These are phyloP conservation scores for Marisa cornuarietis DNA, from an alignment of 1,140 invertebrate species.

Conservation along the genomic window DNA sequence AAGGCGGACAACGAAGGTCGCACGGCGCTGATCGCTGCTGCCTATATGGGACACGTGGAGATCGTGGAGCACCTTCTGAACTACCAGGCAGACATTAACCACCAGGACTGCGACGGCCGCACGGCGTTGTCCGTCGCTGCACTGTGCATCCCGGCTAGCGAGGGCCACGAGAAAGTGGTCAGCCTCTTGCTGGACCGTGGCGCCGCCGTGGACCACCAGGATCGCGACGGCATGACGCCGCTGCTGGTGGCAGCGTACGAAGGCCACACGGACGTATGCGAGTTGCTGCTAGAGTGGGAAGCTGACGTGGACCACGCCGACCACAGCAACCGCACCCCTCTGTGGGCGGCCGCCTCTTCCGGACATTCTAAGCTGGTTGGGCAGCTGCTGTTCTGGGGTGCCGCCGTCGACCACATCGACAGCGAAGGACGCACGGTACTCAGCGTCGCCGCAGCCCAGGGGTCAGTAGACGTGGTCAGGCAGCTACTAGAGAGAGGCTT, in stretches of 20 bases:
- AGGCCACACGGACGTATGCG: constrained; percentile 78
- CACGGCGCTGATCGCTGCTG: constrained; percentile 70
- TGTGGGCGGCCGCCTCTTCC: constrained; percentile 84
- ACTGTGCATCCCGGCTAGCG: constrained; percentile 75
- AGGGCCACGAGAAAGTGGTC: constrained; percentile 69
- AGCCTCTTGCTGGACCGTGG: constrained; percentile 78
- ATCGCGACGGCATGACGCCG: constrained; percentile 93
- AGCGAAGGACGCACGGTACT: constrained; percentile 87
- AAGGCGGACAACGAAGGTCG: constrained; percentile 86
- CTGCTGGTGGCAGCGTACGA: constrained; percentile 82
- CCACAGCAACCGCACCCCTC: constrained; percentile 79
- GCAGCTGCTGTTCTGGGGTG: constrained; percentile 86
- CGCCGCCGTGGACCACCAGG: constrained; percentile 80
- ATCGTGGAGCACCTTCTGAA: constrained; percentile 67
- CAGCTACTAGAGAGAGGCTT: constrained; percentile 88
- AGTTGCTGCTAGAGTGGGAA: constrained; percentile 84
- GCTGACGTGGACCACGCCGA: constrained; percentile 88
- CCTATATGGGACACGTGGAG: constrained; percentile 70
- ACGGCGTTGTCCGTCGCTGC: constrained; percentile 76
- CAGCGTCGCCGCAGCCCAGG: constrained; percentile 85
- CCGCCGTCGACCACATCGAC: constrained; percentile 89
- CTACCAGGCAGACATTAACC: constrained; percentile 60
- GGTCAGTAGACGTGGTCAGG: constrained; percentile 82
- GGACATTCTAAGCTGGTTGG: constrained; percentile 84
- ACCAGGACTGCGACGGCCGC: constrained; percentile 61